A percentile compares a stretch with the other conserved stretches of the same genome.
These are phyloP conservation scores for Apostichopus leukothele DNA, from an alignment of 53 echinoderm and acorn worm species.

Conservation along the genomic window DNA sequence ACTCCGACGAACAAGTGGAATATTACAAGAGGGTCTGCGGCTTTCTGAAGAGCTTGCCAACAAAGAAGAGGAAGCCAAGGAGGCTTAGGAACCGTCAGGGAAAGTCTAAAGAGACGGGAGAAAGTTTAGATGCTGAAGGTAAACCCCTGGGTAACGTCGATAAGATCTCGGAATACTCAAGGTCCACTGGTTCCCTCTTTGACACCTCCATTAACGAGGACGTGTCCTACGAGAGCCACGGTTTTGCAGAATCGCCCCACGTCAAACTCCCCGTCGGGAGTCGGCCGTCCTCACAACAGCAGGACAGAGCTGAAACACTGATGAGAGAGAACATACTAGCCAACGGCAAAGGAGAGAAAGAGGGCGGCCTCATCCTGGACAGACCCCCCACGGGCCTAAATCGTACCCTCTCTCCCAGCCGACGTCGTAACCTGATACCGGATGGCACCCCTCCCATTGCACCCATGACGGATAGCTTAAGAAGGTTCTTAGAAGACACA, in stretches of 20 bases:
- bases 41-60: conserved; percentile 39
- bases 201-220: conserved; percentile 22
- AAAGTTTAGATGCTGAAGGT: background rate
- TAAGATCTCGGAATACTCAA: conserved; percentile 8
- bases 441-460: conserved; percentile 51
- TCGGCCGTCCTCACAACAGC: background rate
- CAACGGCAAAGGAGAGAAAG: background rate
- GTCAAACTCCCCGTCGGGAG: background rate
- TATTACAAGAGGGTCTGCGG: conserved; percentile 43
- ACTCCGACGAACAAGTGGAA: conserved; percentile 47
- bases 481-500: conserved; percentile 36
- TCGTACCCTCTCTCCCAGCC: background rate
- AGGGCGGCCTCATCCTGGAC: background rate
- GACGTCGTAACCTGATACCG: conserved; percentile 27
- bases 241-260: background rate
- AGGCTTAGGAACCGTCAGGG: conserved; percentile 23
- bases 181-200: conserved; percentile 30
- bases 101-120: conserved; percentile 8
- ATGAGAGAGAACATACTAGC: background rate
- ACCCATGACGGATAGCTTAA: conserved; percentile 34
- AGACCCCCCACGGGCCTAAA: conserved; percentile 32
- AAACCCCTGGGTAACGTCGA: background rate
- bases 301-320: conserved; percentile 5
- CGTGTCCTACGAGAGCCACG: conserved; percentile 12
- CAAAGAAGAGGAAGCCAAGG: conserved; percentile 45